Conservation (phyloP, 2,797 vertebrate species). For the Poecilia gillii region DNA sequence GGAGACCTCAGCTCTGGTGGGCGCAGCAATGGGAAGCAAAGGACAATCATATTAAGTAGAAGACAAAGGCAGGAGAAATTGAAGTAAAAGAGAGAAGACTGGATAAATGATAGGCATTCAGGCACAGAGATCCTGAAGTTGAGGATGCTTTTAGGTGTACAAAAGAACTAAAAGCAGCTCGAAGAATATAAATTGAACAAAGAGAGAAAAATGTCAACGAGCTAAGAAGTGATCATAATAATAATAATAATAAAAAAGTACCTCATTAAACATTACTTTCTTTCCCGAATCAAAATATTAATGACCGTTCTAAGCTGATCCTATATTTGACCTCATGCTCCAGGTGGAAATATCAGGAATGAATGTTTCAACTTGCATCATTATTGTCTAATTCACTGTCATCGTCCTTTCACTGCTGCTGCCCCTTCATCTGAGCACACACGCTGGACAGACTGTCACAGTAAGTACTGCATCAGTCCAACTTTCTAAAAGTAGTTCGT, state of each 20-base stretch:
- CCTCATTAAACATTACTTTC: constrained; percentile 28
- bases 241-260: constrained; percentile 9
- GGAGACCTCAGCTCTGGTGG: constrained; percentile 43
- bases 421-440: not conserved
- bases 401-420: not conserved
- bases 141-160: not conserved
- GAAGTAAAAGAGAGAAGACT: constrained; percentile 7
- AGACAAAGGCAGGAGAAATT: constrained; percentile 33
- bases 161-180: not conserved
- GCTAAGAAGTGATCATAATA: constrained; percentile 2
- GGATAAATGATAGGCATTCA: not conserved
- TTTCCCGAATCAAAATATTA: constrained; percentile 47
- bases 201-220: not conserved
- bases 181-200: not conserved
- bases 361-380: constrained; percentile 21
- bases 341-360: constrained; percentile 21
- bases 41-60: constrained; percentile 27
- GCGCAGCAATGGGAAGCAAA: constrained; percentile 32
- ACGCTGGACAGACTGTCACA: not conserved
- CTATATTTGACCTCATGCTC: constrained; percentile 20
- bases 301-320: constrained; percentile 30
- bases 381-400: constrained; percentile 16
- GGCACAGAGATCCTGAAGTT: constrained; percentile 6
- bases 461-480: not conserved
- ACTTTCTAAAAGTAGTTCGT: not conserved